Evolutionary conservation across 2,113 vertebrate species (phyloP).

Genomic region (Tragelaphus strepsiceros): DNA sequence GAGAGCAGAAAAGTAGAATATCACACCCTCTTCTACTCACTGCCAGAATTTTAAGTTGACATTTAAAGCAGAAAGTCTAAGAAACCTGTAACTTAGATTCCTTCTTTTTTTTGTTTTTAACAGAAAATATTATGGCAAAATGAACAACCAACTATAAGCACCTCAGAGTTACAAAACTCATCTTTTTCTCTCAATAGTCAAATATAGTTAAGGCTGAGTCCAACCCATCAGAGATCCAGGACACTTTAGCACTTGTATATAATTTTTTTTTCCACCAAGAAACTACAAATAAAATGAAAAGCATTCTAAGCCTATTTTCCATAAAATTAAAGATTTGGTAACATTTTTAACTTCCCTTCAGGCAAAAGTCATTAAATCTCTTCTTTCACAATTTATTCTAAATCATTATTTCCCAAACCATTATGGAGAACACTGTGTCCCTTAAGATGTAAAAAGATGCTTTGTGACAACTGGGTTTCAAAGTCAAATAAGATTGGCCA

Average conservation of each 20-base stretch:
- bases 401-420: not conserved
- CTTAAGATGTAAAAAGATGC: not conserved
- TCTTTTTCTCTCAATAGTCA: not conserved
- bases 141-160: not conserved
- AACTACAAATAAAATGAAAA: not conserved
- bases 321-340: constrained; percentile 18
- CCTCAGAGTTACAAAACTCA: not conserved
- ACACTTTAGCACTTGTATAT: not conserved
- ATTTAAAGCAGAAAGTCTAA: constrained; percentile 42
- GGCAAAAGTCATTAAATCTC: not conserved
- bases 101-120: not conserved
- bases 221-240: not conserved
- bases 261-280: not conserved
- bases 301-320: not conserved
- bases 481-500: not conserved
- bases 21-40: not conserved
- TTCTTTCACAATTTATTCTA: not conserved
- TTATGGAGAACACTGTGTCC: not conserved
- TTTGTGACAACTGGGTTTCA: not conserved
- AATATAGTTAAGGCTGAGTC: not conserved
- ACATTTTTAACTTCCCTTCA: not conserved
- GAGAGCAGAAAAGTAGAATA: not conserved
- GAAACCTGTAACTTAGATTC: not conserved
- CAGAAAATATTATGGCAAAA: constrained; percentile 24
- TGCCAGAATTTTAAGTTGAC: constrained; percentile 27